Evolutionary conservation across 1,140 invertebrate species (phyloP).

Genomic region (Nasonia longicornis): DNA sequence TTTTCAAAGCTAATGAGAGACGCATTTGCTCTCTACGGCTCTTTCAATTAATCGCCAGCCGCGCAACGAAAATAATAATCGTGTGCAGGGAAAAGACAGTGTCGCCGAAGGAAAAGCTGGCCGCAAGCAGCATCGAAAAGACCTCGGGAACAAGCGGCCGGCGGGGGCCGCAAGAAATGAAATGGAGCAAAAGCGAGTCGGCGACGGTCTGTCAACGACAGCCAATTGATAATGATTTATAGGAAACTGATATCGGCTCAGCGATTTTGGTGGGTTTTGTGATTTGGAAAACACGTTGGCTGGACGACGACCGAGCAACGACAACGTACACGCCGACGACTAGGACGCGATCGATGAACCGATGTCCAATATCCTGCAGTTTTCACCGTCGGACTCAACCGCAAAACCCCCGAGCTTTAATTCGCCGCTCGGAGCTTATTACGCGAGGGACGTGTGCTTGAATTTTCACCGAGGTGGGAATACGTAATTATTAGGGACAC

Average conservation of each 20-base stretch:
- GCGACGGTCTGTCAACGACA: slow-evolving; percentile 50
- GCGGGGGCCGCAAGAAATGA: slow-evolving; percentile 11
- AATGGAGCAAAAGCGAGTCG: slow-evolving; percentile 31
- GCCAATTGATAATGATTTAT: slow-evolving; percentile 61
- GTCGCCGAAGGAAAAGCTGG: not conserved
- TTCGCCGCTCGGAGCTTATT: not conserved
- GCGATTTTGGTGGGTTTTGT: slow-evolving; percentile 48
- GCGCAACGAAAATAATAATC: slow-evolving; percentile 5
- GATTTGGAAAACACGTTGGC: slow-evolving; percentile 54
- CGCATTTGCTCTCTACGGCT: no score
- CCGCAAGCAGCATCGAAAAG: not conserved
- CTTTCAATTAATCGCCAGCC: no score
- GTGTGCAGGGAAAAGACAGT: not conserved
- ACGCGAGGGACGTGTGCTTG: no score
- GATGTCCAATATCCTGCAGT: slow-evolving; percentile 37
- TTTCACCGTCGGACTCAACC: not conserved
- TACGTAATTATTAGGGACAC: no score
- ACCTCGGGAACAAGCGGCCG: not conserved
- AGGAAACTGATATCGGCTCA: slow-evolving; percentile 46
- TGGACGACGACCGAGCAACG: not conserved
- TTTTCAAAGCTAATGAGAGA: not conserved
- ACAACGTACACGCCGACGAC: not conserved
- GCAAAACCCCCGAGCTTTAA: slow-evolving; percentile 37
- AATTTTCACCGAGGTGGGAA: not conserved
- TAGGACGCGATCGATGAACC: slow-evolving; percentile 47